A percentile compares a stretch with the other conserved stretches of the same genome.
Evolutionary conservation across 64 coral and sea anemone species (phyloP).

Genomic region (Anthopleura sola): DNA sequence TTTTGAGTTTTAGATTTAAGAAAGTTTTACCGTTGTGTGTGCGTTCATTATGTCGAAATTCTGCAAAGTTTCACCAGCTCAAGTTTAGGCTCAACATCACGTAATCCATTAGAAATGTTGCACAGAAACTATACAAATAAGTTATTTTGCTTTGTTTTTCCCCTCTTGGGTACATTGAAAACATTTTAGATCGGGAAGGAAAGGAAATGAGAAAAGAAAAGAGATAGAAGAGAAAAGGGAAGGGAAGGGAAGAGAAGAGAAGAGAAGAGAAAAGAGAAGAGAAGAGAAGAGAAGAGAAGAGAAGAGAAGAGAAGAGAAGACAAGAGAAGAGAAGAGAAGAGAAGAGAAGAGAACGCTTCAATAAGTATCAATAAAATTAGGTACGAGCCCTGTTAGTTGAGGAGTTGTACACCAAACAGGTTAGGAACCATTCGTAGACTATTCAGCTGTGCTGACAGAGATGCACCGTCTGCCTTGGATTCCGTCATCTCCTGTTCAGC

Average conservation of each 20-base stretch:
- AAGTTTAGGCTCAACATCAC: neutral
- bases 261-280: neutral
- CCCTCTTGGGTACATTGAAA: too few relatives aligned
- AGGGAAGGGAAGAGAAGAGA: neutral
- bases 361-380: neutral
- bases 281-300: neutral
- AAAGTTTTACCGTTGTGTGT: neutral
- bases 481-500: slow-evolving; percentile 73
- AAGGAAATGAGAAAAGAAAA: neutral
- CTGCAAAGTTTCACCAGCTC: neutral
- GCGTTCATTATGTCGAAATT: neutral
- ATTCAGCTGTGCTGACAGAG: slow-evolving; percentile 84
- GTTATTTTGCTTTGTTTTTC: too few relatives aligned
- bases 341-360: neutral
- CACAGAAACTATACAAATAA: too few relatives aligned
- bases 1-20: neutral
- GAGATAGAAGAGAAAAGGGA: neutral
- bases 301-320: neutral
- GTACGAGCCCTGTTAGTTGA: slow-evolving; percentile 5
- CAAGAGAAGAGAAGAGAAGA: neutral
- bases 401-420: slow-evolving; percentile 63
- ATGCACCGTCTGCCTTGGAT: slow-evolving; percentile 63
- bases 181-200: neutral
- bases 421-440: slow-evolving; percentile 87
- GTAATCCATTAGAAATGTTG: neutral